These are phyloP conservation scores for Drosophila burlai DNA, from an alignment of 1,140 invertebrate species.

Conservation along the genomic window DNA sequence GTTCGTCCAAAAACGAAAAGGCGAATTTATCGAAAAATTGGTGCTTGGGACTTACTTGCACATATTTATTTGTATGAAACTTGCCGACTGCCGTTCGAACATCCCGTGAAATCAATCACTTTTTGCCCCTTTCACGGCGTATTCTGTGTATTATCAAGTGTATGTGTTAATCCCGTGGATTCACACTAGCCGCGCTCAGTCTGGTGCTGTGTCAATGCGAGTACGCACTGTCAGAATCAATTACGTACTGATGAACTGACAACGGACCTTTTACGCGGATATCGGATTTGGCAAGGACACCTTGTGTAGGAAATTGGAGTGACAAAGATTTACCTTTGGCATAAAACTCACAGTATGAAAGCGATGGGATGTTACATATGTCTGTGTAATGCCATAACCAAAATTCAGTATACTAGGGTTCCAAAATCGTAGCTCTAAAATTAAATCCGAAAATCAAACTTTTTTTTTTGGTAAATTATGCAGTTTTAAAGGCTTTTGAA, in stretches of 20 bases:
- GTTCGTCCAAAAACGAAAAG: conserved; percentile 43
- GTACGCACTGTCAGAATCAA: conserved; percentile 63
- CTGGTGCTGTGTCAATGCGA: conserved; percentile 19
- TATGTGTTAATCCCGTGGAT: conserved; percentile 35
- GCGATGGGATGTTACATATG: background rate
- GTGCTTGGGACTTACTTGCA: conserved; percentile 30
- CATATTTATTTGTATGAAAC: conserved; percentile 28
- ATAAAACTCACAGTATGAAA: too few species aligned
- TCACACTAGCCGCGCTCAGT: conserved; percentile 19
- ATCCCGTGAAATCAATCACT: conserved; percentile 42
- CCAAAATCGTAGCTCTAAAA: background rate
- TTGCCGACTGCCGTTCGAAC: conserved; percentile 6
- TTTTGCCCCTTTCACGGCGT: conserved; percentile 19
- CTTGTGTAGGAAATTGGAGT: background rate
- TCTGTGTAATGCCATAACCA: background rate
- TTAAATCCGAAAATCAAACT: background rate
- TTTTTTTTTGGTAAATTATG: background rate
- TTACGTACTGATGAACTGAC: conserved; percentile 41
- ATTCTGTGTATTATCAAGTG: conserved; percentile 20
- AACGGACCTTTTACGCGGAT: conserved; percentile 9
- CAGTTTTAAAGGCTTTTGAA: background rate
- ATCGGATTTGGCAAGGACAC: conserved; percentile 25
- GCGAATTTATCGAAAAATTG: conserved; percentile 61
- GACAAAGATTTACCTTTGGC: background rate
- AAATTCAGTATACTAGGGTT: background rate